These are phyloP conservation scores for Cyanoderma ruficeps DNA, from an alignment of 2,113 vertebrate species.

Conservation along the genomic window DNA sequence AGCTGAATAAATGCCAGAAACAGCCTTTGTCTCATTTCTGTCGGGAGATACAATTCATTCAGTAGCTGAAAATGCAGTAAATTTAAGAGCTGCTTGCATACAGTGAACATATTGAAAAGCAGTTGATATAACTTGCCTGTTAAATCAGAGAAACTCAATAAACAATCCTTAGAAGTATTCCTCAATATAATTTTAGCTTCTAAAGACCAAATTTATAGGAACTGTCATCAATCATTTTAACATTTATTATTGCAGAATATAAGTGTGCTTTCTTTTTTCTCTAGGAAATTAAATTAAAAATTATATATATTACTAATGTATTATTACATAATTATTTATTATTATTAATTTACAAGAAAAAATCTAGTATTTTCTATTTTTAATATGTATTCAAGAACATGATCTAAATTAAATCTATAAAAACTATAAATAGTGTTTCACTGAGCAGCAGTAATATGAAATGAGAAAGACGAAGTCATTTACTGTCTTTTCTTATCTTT, in stretches of 20 bases:
- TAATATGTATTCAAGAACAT: neutral
- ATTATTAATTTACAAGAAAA: neutral
- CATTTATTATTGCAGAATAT: neutral
- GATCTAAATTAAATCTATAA: neutral
- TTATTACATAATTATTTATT: neutral
- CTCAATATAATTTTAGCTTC: neutral
- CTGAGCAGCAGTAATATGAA: neutral
- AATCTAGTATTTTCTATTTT: neutral
- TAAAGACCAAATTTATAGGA: neutral
- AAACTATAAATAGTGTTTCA: neutral
- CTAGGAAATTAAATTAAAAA: neutral
- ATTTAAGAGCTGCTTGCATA: neutral
- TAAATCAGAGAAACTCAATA: constrained; percentile 1
- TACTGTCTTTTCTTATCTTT: neutral
- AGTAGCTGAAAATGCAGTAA: neutral
- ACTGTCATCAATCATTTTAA: neutral
- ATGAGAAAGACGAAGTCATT: neutral
- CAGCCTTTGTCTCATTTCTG: constrained; percentile 2
- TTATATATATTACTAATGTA: neutral
- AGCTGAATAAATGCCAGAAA: neutral
- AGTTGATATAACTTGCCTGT: neutral
- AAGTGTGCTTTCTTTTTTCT: neutral
- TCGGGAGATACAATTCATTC: neutral
- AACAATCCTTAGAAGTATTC: neutral
- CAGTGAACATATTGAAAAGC: neutral